Evolutionary conservation across 1,140 invertebrate species (phyloP).

Genomic region (Meteorus sp.): DNA sequence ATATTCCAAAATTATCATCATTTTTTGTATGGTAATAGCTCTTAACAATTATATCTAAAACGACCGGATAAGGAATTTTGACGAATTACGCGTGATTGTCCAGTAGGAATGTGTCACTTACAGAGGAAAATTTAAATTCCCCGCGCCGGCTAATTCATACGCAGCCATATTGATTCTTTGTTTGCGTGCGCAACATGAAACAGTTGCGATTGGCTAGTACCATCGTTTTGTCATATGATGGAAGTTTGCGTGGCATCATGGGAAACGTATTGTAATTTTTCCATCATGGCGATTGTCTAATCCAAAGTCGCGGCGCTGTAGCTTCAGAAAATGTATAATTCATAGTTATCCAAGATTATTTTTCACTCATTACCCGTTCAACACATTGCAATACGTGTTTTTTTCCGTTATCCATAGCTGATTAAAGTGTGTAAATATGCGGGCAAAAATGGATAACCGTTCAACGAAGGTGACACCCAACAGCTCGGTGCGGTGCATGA

Average conservation of each 20-base stretch:
- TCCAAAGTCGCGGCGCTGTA: slow-evolving; percentile 46
- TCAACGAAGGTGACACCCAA: slow-evolving; percentile 49
- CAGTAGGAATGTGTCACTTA: background rate
- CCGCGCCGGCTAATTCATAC: background rate
- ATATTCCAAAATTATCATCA: too few species aligned
- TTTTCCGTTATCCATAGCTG: background rate
- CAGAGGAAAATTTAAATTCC: background rate
- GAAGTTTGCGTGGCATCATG: slow-evolving; percentile 42
- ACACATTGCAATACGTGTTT: slow-evolving; percentile 31
- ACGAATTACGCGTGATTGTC: too few species aligned
- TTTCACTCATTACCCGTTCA: slow-evolving; percentile 26
- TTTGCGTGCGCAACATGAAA: slow-evolving; percentile 11
- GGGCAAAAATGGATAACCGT: slow-evolving; percentile 32
- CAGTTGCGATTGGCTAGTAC: background rate
- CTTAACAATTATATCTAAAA: too few species aligned
- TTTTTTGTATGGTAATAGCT: too few species aligned
- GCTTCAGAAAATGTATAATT: slow-evolving; percentile 46
- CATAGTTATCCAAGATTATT: slow-evolving; percentile 35
- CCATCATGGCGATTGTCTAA: slow-evolving; percentile 53
- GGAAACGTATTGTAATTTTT: slow-evolving; percentile 48
- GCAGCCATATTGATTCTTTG: background rate
- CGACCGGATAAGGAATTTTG: too few species aligned
- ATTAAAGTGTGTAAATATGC: slow-evolving; percentile 19
- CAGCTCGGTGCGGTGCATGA: slow-evolving; percentile 37
- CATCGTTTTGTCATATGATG: slow-evolving; percentile 45